Evolutionary conservation across 2,888 invertebrate genomes (phyloP), one percentile per base, ranked within the genome.

Genomic region (Hylaea fasciaria): DNA sequence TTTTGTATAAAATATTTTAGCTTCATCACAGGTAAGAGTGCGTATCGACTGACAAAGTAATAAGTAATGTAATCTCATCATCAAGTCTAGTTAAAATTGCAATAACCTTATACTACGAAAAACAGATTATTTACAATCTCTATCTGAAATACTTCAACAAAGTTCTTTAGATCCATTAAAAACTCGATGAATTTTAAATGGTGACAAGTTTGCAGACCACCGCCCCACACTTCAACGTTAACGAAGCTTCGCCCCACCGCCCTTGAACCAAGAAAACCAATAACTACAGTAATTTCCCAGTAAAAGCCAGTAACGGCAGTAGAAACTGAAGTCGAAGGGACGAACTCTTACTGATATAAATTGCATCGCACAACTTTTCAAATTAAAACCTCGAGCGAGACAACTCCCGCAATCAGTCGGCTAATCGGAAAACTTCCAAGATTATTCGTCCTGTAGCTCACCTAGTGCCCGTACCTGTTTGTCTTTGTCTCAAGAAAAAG

Each of bases 351-450:
- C 58, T 70, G 71, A 73, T 73, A 78, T 77, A 78, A 79, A 78
- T 77, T 73, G 77, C 77, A 75, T 71, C 62, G 73, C 56, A 57
- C 57, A 81, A 83, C 72, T 83, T 82, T 80, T 78, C 76, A 76
- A 79, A 82, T 80, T 80, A 81, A 81, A 77, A 73, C 70, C 70
- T 64, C 66, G 65, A 64, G 60, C 70, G 66, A 67, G 72, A 70
- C 74, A 71, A 71, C 69, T 72, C 69, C 65, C 72, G 75, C 78
- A 79, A 81, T 81, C 79, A 73, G 70, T 68, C 68, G 69, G 69
- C 69, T 80, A 77, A 82, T 81, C 78, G 80, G 79, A 74, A 81
- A 82, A 82, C 74, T 82, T 82, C 57, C 40, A 65, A 73, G 78
- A 79, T 75, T 77, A 80, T 80, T 80, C 74, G 71, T 70, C 72